Evolutionary conservation across 2,113 vertebrate genomes (phyloP).

Genomic region (Tupaia tana): DNA sequence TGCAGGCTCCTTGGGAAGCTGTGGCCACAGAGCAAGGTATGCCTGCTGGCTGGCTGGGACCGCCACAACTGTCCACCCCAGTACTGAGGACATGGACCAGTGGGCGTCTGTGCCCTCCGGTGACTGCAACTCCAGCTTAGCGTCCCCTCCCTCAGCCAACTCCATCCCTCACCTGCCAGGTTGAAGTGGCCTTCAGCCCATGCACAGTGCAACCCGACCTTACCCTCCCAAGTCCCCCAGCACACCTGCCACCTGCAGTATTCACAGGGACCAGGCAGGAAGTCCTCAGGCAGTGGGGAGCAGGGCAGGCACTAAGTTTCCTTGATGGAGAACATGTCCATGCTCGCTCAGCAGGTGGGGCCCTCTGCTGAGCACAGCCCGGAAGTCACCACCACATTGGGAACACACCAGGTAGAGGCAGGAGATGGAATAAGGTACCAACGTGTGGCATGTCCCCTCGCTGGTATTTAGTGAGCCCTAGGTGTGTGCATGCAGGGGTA

Average conservation of each 20-base stretch:
- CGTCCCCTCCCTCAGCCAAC: neutral
- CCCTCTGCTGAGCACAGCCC: neutral
- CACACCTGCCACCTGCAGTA: neutral
- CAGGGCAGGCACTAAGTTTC: neutral
- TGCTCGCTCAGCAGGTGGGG: neutral
- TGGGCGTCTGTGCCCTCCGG: accelerated
- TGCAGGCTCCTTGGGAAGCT: neutral
- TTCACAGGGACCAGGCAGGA: neutral
- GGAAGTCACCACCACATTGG: neutral
- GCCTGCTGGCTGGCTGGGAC: neutral
- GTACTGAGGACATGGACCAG: neutral
- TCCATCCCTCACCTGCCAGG: neutral
- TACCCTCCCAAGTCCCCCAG: neutral
- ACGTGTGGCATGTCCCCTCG: neutral
- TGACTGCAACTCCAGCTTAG: accelerated
- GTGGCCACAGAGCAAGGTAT: too few species aligned
- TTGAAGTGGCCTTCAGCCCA: neutral
- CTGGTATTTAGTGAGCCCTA: neutral
- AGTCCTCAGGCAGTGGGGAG: neutral
- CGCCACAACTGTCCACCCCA: accelerated
- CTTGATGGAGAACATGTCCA: accelerated
- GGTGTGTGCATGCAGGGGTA: neutral
- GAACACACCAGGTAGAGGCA: too few species aligned
- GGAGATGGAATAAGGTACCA: neutral
- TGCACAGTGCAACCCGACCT: neutral